Evolutionary conservation across 2,113 vertebrate genomes (phyloP), one percentile per base, ranked within the genome.

Genomic region (Zosterops japonicus): DNA sequence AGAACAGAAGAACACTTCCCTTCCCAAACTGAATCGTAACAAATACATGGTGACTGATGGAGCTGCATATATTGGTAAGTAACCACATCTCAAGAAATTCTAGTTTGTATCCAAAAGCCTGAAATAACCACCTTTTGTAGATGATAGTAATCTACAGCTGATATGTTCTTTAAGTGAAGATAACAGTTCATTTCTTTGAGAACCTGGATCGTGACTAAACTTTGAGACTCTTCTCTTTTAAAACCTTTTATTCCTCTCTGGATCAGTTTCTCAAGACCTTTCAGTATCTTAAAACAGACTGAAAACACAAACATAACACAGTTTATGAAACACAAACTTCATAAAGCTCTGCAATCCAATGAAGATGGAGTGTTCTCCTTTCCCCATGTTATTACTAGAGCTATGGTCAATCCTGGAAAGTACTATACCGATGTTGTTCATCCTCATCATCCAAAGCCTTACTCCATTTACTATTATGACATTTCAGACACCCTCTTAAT

Each of bases 31-130:
- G 93, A 99, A 99, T 92, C 98, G 99, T 87, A 99, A 99, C 97
- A 99, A 99, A 95, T 99, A 99, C 22, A 99, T 99, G 98, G 99
- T 99, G 95, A 99, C 99, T 12, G 99, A 99, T 31, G 98, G 96
- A 93, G 98, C 98, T 8, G 97, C 98, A 29, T 99, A 99, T 71
- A 98, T 99, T 67, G 99, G 99, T 99, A 97, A 97, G 98, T 97
- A 91, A 80, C 47, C 22, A 60, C 31, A 64, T 50, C 68, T 39
- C 52, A 60, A 61, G n/a, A 64, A 50, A 80, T 79, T 59, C 14
- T 56, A 14, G 11, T 53, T 74, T 84, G 52, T 63, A 60, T 28
- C 28, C 46, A 57, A 47, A 88, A 36, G 22, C 53, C 41, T 75
- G 33, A 68, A 83, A 20, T 47, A 71, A 41, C 20, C 41, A 4